Percentiles rank a stretch among this genome's conserved stretches.
Conservation (phyloP, 2,797 vertebrate species). For the Catharus ustulatus region DNA sequence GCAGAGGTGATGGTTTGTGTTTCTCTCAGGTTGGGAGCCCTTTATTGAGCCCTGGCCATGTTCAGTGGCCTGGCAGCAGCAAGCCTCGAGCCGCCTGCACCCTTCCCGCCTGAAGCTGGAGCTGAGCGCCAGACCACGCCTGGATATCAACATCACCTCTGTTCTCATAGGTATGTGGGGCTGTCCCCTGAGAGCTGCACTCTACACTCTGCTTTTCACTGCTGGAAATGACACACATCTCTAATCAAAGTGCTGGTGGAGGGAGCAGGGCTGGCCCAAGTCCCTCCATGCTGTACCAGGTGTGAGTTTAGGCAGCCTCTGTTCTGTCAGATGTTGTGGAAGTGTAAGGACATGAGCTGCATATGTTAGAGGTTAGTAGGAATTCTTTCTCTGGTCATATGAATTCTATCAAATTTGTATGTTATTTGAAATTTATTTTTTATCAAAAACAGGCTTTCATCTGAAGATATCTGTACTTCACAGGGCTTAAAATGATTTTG, state of each 20-base stretch:
- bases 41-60: slow-evolving; percentile 96
- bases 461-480: not conserved
- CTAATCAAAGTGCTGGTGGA: not conserved
- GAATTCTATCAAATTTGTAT: not conserved
- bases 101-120: slow-evolving; percentile 90
- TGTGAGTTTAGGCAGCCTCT: not conserved
- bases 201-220: not conserved
- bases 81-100: slow-evolving; percentile 90
- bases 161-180: slow-evolving; percentile 85
- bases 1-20: slow-evolving; percentile 10
- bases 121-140: slow-evolving; percentile 87
- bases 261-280: not conserved
- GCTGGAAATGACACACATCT: not conserved
- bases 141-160: slow-evolving; percentile 94
- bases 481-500: not conserved
- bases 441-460: slow-evolving; percentile 6
- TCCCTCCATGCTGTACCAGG: not conserved
- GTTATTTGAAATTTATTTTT: not conserved
- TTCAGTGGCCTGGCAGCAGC: slow-evolving; percentile 90
- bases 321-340: not conserved
- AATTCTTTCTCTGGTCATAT: not conserved
- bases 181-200: not conserved
- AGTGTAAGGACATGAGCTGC: not conserved
- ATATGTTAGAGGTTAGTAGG: not conserved
- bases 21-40: slow-evolving; percentile 91